A percentile compares a stretch with the other conserved stretches of the same genome.
These are phyloP conservation scores for Cloeon dipterum DNA, from an alignment of 2,888 invertebrate species.

Conservation along the genomic window DNA sequence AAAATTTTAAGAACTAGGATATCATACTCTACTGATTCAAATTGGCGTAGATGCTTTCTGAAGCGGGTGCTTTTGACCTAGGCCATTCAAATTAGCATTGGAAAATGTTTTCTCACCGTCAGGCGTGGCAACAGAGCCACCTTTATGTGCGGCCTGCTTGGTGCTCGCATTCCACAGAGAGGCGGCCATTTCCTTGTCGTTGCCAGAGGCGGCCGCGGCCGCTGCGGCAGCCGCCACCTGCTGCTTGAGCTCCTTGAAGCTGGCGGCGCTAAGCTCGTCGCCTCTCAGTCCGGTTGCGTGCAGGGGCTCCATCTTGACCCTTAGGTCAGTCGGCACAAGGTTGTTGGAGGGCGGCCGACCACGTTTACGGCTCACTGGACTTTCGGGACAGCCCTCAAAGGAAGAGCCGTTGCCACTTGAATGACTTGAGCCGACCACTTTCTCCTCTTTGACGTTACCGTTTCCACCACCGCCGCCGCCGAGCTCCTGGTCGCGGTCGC, in stretches of 20 bases:
- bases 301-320: background rate
- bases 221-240: constrained; percentile 27
- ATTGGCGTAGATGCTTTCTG: background rate
- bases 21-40: background rate
- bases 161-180: constrained; percentile 31
- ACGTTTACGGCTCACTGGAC: background rate
- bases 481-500: background rate
- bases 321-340: background rate
- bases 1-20: background rate
- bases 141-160: constrained; percentile 22
- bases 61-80: too few species aligned
- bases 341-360: background rate
- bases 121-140: constrained; percentile 60
- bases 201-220: constrained; percentile 7
- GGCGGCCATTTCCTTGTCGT: constrained; percentile 21
- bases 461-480: background rate
- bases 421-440: background rate
- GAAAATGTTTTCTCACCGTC: too few species aligned
- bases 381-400: background rate
- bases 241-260: constrained; percentile 12
- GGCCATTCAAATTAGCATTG: too few species aligned
- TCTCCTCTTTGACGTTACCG: background rate
- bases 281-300: constrained; percentile 16
- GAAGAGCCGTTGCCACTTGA: background rate
- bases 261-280: constrained; percentile 11